These are phyloP conservation scores for Vulpes lagopus DNA, from an alignment of 2,113 vertebrate genomes.

Conservation along the genomic window DNA sequence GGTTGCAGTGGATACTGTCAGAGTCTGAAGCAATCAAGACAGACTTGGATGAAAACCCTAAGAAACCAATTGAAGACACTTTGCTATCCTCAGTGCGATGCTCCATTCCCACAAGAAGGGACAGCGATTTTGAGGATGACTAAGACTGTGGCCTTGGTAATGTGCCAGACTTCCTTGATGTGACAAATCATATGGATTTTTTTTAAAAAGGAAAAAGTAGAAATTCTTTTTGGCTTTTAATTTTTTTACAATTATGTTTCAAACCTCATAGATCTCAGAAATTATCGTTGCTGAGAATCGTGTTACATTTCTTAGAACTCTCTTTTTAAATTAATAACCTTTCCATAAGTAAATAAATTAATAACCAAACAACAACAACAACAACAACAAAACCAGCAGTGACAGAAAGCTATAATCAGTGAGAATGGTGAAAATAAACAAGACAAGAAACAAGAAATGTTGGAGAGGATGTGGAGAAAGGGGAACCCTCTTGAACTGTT, in stretches of 20 bases:
- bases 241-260: conserved; percentile 65
- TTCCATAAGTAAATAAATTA: neutral
- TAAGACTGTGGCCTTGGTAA: conserved; percentile 37
- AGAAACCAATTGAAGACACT: conserved; percentile 93
- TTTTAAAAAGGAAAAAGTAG: neutral
- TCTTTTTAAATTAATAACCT: conserved; percentile 57
- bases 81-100: conserved; percentile 93
- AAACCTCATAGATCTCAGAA: conserved; percentile 29
- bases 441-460: too few species aligned
- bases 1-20: conserved; percentile 97
- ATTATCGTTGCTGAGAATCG: conserved; percentile 36
- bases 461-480: too few species aligned
- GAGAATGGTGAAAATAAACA: too few species aligned
- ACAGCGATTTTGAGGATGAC: conserved; percentile 94
- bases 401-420: too few species aligned
- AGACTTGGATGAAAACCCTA: conserved; percentile 96
- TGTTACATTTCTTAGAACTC: conserved; percentile 31
- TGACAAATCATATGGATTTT: neutral
- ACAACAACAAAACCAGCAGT: too few species aligned
- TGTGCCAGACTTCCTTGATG: neutral
- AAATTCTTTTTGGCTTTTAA: conserved; percentile 36
- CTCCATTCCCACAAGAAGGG: conserved; percentile 83
- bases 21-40: conserved; percentile 95
- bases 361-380: too few species aligned
- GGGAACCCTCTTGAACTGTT: too few species aligned